Percentiles rank a stretch among this genome's conserved stretches.
Conservation (phyloP, 2,113 vertebrate species). For the Amblyopsis rosae region DNA sequence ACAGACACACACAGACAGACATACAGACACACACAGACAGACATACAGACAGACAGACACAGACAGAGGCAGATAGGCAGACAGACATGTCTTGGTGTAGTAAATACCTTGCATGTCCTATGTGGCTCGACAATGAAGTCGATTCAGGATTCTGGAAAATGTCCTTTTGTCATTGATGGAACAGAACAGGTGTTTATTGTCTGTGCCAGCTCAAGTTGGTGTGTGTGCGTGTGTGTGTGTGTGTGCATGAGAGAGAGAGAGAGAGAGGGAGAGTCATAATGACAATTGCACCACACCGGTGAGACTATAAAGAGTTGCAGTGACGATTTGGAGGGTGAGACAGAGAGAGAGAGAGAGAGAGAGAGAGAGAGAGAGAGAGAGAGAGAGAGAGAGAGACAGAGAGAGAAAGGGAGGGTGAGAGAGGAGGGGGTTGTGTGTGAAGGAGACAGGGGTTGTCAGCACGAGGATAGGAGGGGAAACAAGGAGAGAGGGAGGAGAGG, state of each 20-base stretch:
- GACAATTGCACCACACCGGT: too few species aligned
- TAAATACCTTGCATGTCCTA: too few species aligned
- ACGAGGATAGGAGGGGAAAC: slow-evolving; percentile 25
- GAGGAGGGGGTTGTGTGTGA: slow-evolving; percentile 4
- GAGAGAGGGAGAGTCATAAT: background rate
- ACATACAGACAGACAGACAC: too few species aligned
- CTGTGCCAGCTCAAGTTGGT: background rate
- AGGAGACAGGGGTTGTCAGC: slow-evolving; percentile 12
- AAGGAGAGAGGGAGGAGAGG: background rate
- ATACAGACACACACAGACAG: too few species aligned
- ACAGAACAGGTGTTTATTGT: too few species aligned
- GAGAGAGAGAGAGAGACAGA: background rate
- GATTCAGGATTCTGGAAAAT: too few species aligned
- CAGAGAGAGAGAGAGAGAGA: background rate
- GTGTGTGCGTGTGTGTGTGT: background rate
- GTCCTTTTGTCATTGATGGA: too few species aligned
- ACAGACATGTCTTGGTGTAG: too few species aligned
- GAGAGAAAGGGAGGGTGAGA: background rate
- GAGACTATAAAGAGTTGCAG: too few species aligned
- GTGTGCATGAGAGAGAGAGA: background rate
- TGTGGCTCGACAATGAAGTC: too few species aligned
- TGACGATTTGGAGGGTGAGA: background rate
- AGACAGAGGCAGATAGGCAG: too few species aligned
- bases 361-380: background rate
- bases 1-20: too few species aligned